A percentile compares a stretch with the other conserved stretches of the same genome.
Evolutionary conservation across 2,113 vertebrate genomes (phyloP).

Genomic region (Probosciger aterrimus): DNA sequence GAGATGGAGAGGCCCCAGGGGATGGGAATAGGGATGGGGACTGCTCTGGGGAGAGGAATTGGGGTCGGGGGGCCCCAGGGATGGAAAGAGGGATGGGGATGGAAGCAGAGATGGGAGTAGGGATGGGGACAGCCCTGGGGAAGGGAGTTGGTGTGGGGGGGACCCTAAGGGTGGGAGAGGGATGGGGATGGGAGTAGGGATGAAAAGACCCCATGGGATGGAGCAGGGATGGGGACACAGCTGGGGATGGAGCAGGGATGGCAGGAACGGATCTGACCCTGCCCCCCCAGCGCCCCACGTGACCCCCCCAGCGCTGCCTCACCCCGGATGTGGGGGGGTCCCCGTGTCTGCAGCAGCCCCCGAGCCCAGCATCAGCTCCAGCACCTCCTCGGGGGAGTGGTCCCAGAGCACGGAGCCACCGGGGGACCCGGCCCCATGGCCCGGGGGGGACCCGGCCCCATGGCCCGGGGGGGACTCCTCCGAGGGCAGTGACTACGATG

Average conservation of each 20-base stretch:
- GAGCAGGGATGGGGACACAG: background rate
- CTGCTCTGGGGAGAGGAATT: background rate
- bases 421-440: background rate
- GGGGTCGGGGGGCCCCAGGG: background rate
- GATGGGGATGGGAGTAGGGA: too few relatives aligned
- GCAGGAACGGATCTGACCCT: background rate
- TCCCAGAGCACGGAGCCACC: background rate
- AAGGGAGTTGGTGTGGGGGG: background rate
- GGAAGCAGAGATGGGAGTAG: background rate
- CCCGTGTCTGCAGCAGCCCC: background rate
- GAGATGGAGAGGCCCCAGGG: background rate
- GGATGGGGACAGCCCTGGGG: background rate
- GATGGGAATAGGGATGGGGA: background rate
- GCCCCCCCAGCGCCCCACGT: accelerated
- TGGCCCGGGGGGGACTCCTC: background rate
- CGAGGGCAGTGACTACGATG: slow-evolving; percentile 54
- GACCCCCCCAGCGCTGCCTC: background rate
- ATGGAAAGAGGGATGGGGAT: background rate
- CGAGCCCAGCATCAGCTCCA: slow-evolving; percentile 23
- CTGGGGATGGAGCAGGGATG: background rate
- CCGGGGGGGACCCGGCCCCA: too few relatives aligned
- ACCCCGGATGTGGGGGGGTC: background rate
- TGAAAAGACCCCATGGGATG: background rate
- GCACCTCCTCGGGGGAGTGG: slow-evolving; percentile 76
- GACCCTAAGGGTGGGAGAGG: too few relatives aligned